phyloP scores from a whole-genome alignment of 2,797 vertebrate species.

The Hypotaenidia okinawae region DNA sequence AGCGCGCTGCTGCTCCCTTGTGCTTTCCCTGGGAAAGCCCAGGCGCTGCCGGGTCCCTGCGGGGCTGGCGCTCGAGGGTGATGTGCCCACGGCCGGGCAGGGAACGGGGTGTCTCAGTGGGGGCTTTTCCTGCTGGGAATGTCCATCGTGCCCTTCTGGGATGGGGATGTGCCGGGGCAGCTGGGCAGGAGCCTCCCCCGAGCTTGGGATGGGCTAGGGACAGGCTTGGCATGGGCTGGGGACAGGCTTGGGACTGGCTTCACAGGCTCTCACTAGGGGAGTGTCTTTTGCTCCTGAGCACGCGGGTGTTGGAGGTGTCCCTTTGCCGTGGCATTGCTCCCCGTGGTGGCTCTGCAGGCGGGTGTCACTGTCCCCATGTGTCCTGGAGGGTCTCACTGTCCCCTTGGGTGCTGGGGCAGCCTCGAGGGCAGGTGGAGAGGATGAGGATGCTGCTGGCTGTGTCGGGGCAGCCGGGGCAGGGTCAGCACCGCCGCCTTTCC shows the following conservation, averaged over 20 bases:
- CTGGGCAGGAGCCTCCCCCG: neutral
- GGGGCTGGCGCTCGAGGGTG: neutral
- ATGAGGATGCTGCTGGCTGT: neutral
- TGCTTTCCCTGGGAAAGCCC: neutral
- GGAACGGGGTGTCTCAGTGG: no score
- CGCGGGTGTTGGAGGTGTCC: neutral
- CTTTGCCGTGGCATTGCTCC: accelerated
- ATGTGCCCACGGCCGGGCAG: neutral
- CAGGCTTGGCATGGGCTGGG: neutral
- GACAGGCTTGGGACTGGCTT: neutral
- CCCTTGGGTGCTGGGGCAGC: neutral
- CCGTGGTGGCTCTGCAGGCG: neutral
- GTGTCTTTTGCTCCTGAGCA: neutral
- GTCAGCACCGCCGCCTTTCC: neutral
- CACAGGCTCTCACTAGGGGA: no score
- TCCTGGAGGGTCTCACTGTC: no score
- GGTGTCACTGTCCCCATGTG: no score
- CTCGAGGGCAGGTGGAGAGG: neutral
- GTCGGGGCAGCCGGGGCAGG: neutral
- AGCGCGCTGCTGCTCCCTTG: neutral
- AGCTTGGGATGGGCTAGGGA: no score
- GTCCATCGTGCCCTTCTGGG: neutral
- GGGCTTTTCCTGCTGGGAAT: neutral
- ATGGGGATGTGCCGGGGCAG: neutral
- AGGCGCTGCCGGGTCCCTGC: accelerated